These are phyloP conservation scores for Lucinisca nassula DNA, from an alignment of 2,888 invertebrate genomes.

Conservation along the genomic window DNA sequence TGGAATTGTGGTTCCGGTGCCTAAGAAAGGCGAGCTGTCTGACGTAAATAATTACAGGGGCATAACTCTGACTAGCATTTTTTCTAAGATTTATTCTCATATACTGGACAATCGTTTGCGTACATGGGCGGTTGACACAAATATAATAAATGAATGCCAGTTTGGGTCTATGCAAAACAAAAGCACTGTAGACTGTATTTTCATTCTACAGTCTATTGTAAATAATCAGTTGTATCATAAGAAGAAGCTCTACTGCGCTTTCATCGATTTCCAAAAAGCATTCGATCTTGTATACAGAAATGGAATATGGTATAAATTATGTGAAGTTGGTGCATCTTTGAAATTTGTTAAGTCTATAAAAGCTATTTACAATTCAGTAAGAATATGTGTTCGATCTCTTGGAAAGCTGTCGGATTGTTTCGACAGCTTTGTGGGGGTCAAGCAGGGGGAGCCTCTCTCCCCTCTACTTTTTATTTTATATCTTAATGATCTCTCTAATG, in stretches of 20 bases:
- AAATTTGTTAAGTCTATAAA: conserved; percentile 31
- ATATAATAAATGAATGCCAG: background rate
- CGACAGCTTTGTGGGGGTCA: conserved; percentile 27
- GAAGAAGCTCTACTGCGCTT: conserved; percentile 13
- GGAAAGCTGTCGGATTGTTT: conserved; percentile 8
- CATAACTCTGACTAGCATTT: conserved; percentile 19
- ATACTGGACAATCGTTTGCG: conserved; percentile 7
- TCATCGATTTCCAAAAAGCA: conserved; percentile 37
- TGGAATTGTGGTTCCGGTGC: conserved; percentile 17
- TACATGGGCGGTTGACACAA: background rate
- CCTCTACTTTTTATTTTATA: conserved; percentile 32
- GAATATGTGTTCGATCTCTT: background rate
- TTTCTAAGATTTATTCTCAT: conserved; percentile 22
- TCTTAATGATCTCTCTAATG: background rate
- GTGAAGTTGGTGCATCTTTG: background rate
- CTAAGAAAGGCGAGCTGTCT: background rate
- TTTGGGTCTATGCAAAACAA: conserved; percentile 31
- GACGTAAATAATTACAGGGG: conserved; percentile 30
- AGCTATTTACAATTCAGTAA: conserved; percentile 20
- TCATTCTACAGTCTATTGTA: conserved; percentile 12
- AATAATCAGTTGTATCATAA: background rate
- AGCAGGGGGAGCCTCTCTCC: conserved; percentile 29
- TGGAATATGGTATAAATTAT: conserved; percentile 26
- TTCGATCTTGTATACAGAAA: too few relatives aligned
- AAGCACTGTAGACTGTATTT: conserved; percentile 29